Evolutionary conservation across 2,888 invertebrate species (phyloP).

Genomic region (Eupithecia inturbata): DNA sequence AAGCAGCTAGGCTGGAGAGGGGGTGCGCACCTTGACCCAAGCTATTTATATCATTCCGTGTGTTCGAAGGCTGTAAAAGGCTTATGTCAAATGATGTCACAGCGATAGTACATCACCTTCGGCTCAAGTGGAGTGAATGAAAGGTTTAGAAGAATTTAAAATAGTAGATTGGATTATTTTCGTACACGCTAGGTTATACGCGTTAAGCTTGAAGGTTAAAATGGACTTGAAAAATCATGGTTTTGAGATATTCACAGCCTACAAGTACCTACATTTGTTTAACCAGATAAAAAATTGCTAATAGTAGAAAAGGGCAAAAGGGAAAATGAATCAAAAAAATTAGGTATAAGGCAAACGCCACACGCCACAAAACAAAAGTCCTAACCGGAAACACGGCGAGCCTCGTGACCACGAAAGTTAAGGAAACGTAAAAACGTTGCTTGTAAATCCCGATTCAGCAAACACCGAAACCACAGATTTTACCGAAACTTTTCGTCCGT

Average conservation of each 20-base stretch:
- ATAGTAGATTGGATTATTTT: slow-evolving; percentile 22
- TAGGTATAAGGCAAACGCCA: background rate
- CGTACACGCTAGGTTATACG: slow-evolving; percentile 4
- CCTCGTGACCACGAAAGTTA: slow-evolving; percentile 11
- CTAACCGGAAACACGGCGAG: background rate
- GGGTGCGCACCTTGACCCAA: slow-evolving; percentile 42
- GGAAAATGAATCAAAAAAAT: background rate
- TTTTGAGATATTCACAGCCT: too few relatives aligned
- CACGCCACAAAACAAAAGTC: background rate
- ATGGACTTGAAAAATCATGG: background rate
- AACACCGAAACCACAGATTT: slow-evolving; percentile 31
- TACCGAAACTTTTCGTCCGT: slow-evolving; percentile 30
- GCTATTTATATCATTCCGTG: slow-evolving; percentile 42
- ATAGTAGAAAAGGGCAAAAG: background rate
- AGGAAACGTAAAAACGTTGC: slow-evolving; percentile 29
- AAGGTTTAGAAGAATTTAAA: slow-evolving; percentile 21
- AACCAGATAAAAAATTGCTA: background rate
- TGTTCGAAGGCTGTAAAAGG: slow-evolving; percentile 41
- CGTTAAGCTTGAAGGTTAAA: background rate
- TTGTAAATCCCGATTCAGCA: slow-evolving; percentile 25
- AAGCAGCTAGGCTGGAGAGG: slow-evolving; percentile 14
- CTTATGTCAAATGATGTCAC: slow-evolving; percentile 39
- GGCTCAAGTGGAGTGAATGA: slow-evolving; percentile 34
- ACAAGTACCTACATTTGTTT: background rate
- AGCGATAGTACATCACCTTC: slow-evolving; percentile 38